These are phyloP conservation scores for Pogonomyrmex barbatus DNA, from an alignment of 1,140 invertebrate species.

Conservation along the genomic window DNA sequence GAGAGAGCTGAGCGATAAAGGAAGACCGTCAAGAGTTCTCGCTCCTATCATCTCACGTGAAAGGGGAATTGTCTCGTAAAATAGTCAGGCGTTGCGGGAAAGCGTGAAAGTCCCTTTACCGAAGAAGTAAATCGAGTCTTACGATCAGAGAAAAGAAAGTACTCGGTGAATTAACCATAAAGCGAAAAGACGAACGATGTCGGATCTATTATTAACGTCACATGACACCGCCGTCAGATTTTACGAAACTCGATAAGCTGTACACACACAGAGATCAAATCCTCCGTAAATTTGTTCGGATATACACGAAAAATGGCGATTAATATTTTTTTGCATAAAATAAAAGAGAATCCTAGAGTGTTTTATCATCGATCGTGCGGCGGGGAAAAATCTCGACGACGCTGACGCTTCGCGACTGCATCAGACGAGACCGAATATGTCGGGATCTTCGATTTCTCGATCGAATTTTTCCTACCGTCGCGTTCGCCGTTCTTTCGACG, in stretches of 20 bases:
- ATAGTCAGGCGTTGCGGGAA: slow-evolving; percentile 58
- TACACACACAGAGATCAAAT: neutral
- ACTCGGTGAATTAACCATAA: neutral
- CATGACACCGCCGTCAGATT: neutral
- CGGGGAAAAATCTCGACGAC: slow-evolving; percentile 17
- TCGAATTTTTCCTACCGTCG: slow-evolving; percentile 15
- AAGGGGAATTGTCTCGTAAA: slow-evolving; percentile 72
- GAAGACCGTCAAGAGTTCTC: slow-evolving; percentile 50
- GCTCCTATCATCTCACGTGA: slow-evolving; percentile 64
- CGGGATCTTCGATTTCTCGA: slow-evolving; percentile 40
- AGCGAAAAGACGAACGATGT: neutral
- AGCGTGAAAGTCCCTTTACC: slow-evolving; percentile 35
- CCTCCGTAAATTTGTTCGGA: neutral
- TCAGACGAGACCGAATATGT: slow-evolving; percentile 2
- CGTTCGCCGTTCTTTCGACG: neutral
- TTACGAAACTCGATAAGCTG: neutral
- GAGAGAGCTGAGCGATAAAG: slow-evolving; percentile 24
- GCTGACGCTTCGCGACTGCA: neutral
- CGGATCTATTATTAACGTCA: slow-evolving; percentile 3
- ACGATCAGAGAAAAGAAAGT: neutral
- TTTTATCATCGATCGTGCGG: slow-evolving; percentile 12
- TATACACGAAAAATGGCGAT: neutral
- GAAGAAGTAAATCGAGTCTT: slow-evolving; percentile 14
- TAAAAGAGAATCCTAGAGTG: neutral
- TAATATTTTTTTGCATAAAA: neutral